Percentiles rank a stretch among this genome's conserved stretches.
phyloP scores from a whole-genome alignment of 1,140 invertebrate species.

The Cyrtorhinus lividipennis region DNA sequence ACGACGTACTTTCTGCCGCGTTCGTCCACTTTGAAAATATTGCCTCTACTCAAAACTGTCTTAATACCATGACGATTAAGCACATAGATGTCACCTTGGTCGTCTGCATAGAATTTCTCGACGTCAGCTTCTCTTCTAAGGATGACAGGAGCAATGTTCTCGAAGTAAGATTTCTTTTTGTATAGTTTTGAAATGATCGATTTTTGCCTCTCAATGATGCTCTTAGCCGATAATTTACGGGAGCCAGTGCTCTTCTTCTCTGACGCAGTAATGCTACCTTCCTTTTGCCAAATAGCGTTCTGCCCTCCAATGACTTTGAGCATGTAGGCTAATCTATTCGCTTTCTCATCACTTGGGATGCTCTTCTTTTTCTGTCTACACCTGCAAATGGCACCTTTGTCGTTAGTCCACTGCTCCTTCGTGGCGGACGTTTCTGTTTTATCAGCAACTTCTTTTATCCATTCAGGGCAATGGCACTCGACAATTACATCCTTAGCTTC shows the following conservation, averaged over 20 bases:
- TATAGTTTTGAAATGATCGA: neutral
- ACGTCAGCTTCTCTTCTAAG: neutral
- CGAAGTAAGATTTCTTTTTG: neutral
- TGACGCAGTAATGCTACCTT: neutral
- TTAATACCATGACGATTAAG: neutral
- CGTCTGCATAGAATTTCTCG: neutral
- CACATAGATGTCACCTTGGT: neutral
- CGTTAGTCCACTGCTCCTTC: too few relatives aligned
- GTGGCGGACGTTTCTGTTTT: too few relatives aligned
- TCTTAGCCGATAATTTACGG: neutral
- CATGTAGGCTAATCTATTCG: neutral
- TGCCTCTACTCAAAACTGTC: neutral
- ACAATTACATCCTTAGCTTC: neutral
- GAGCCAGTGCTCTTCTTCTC: neutral
- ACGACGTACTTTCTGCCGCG: neutral
- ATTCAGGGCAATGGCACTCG: neutral
- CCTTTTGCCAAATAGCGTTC: neutral
- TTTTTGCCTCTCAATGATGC: neutral
- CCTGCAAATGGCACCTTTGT: too few relatives aligned
- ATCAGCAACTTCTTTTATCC: neutral
- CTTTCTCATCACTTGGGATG: neutral
- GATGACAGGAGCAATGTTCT: neutral
- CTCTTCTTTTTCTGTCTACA: neutral
- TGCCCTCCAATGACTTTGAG: neutral
- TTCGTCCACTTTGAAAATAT: neutral